Evolutionary conservation across 2,113 vertebrate genomes (phyloP), one percentile per base, ranked within the genome.

Genomic region (Podocnemis expansa): DNA sequence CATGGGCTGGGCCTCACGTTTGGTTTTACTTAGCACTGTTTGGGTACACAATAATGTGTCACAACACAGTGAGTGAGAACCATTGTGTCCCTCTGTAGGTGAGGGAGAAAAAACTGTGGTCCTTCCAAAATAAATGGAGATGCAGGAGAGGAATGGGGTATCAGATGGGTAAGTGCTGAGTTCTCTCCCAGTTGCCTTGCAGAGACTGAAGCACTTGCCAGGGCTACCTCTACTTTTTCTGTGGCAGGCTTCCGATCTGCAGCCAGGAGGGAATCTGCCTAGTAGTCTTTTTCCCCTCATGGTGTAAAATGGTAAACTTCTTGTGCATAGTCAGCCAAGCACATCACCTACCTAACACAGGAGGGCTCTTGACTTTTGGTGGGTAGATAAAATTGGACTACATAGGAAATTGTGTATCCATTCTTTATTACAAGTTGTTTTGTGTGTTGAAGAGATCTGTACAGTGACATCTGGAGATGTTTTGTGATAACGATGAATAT

Each of bases 391-490:
- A 43, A 75, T 75, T 38, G 41, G n/a, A 86, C 88, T 3, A 22
- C 51, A 82, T 78, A 55, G 34, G 4, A 1, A 29, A 11, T 78
- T 60, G 58, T 60, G 58, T 8, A 38, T 55, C 4, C 49, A 84
- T 4, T 93, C 88, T n/a, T 55, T 2, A 3, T 27, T 92, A 10
- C 52, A 52, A 14, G 27, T 19, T 85, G n/a, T 81, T 5, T 1
- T 58, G 29, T 8, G 0, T 43, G 12, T 85, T 78, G 70, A 24
- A 79, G 47, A 75, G 43, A 58, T n/a, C 31, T 47, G 22, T 24
- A 3, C 2, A 0, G 52, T 70, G 0, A 0, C 14, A 47, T 0
- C 29, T 45, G 12, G 0, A 0, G 83, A 91, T 31, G 29, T 84
- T 91, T 5, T 67, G 7, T 34, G 63, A 67, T 41, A 17, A 3